These are phyloP conservation scores for Pseudopipra pipra DNA, from an alignment of 2,113 vertebrate species.

Conservation along the genomic window DNA sequence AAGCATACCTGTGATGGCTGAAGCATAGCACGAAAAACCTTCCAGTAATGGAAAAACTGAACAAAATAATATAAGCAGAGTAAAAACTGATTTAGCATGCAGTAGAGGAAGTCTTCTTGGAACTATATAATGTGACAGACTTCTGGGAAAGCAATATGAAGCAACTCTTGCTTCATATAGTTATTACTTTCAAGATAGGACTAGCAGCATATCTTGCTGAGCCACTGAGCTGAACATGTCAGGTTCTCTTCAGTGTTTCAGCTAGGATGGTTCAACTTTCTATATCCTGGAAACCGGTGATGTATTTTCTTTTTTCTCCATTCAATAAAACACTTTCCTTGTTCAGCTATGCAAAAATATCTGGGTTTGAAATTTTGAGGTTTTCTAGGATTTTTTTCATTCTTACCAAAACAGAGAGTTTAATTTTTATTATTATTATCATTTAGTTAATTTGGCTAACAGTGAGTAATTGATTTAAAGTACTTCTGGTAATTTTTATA, in stretches of 20 bases:
- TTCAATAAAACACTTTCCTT: neutral
- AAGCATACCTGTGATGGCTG: neutral
- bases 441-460: neutral
- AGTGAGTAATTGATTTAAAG: neutral
- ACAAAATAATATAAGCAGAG: neutral
- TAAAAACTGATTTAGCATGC: neutral
- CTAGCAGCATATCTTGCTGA: neutral
- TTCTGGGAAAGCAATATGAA: neutral
- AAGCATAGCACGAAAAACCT: neutral
- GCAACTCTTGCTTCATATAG: neutral
- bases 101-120: neutral
- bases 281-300: neutral
- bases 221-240: neutral
- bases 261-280: neutral
- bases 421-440: neutral
- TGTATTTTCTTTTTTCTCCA: neutral
- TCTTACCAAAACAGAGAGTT: neutral
- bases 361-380: neutral
- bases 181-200: neutral
- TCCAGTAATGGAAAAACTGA: neutral
- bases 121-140: neutral
- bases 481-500: neutral
- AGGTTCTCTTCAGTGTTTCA: neutral
- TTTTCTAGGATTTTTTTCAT: neutral
- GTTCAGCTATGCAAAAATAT: neutral